Evolutionary conservation across 2,113 vertebrate species (phyloP).

Genomic region (Pipra filicauda): DNA sequence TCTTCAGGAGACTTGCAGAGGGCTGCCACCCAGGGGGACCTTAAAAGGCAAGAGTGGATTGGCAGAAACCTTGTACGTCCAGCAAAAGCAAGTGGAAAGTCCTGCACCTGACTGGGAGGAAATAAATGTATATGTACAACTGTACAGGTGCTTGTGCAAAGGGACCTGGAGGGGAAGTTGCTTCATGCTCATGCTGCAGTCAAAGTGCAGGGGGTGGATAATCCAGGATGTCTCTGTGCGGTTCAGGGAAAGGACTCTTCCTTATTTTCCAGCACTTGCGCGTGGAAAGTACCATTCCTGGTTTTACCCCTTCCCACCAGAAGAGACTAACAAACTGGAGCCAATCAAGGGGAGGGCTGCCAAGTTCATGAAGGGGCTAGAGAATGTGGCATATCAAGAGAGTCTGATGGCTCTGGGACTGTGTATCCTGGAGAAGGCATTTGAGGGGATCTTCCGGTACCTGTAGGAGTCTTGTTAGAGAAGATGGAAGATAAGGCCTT

Average conservation of each 20-base stretch:
- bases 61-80: background rate
- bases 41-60: background rate
- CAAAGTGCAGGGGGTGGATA: accelerated
- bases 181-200: background rate
- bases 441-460: background rate
- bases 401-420: background rate
- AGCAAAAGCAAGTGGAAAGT: background rate
- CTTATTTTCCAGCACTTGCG: background rate
- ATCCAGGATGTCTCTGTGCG: background rate
- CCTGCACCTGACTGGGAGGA: background rate
- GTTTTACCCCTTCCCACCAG: background rate
- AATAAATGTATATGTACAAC: accelerated
- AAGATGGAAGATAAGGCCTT: background rate
- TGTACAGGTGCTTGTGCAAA: background rate
- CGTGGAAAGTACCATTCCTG: background rate
- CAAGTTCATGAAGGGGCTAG: background rate
- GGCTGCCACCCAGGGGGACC: background rate
- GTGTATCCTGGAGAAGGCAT: background rate
- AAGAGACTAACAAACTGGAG: background rate
- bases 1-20: background rate
- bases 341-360: no score
- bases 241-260: background rate
- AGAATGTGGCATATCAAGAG: background rate
- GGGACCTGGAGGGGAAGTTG: background rate
- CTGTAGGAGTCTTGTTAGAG: background rate